Percentiles rank a stretch among this genome's conserved stretches.
These are phyloP conservation scores for Sphyrna mokarran DNA, from an alignment of 2,113 vertebrate genomes.

Conservation along the genomic window DNA sequence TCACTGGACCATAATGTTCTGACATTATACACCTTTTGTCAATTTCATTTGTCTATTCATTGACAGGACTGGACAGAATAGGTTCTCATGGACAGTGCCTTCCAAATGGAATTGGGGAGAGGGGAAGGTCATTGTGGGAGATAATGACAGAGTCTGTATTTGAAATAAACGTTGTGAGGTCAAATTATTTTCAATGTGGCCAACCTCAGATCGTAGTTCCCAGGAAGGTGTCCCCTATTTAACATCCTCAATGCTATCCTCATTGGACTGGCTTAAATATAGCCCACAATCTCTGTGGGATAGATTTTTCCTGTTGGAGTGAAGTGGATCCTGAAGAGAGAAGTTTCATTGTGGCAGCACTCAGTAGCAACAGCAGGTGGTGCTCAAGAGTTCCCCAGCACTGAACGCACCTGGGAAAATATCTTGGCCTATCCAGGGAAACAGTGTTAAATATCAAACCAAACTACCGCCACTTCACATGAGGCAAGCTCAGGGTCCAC, in stretches of 20 bases:
- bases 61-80: neutral
- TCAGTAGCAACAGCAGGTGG: neutral
- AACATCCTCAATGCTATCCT: neutral
- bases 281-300: no score
- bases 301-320: neutral
- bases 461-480: neutral
- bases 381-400: neutral
- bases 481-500: neutral
- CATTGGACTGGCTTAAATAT: neutral
- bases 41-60: neutral
- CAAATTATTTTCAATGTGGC: neutral
- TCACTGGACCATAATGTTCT: neutral
- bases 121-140: neutral
- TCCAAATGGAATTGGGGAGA: neutral
- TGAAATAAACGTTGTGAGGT: no score
- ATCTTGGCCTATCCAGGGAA: neutral
- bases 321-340: neutral
- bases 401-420: neutral
- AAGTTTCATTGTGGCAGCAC: neutral
- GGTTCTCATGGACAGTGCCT: neutral
- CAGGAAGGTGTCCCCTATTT: neutral
- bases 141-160: neutral
- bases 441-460: neutral
- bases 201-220: neutral
- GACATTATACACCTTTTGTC: neutral